Percentiles rank a stretch among this genome's conserved stretches.
Conservation (phyloP, 1,140 invertebrate species). For the Neotoxoptera formosana region DNA sequence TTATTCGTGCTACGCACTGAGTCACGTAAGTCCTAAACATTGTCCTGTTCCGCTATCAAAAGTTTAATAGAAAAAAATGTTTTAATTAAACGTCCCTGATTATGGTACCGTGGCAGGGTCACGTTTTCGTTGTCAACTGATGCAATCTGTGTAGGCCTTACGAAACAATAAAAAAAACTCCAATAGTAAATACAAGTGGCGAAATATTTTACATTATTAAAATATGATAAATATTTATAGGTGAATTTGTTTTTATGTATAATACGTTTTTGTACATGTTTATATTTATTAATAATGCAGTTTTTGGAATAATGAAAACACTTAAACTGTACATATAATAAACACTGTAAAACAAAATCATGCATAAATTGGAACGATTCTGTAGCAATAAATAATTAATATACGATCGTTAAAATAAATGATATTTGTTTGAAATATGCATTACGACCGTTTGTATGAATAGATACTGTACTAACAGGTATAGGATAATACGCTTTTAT, state of each 20-base stretch:
- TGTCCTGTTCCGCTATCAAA: not conserved
- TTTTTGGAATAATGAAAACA: no score
- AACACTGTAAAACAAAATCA: no score
- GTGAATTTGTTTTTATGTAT: not conserved
- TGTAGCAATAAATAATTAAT: no score
- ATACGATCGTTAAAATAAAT: no score
- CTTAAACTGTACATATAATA: no score
- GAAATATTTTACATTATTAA: not conserved
- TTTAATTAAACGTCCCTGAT: conserved; percentile 45
- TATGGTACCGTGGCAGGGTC: not conserved
- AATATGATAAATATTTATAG: not conserved
- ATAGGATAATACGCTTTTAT: not conserved
- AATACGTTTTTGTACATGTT: not conserved
- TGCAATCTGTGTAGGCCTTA: conserved; percentile 17
- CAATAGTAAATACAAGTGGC: not conserved
- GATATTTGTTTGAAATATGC: not conserved
- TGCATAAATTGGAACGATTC: no score
- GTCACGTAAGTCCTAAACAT: conserved; percentile 27
- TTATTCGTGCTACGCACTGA: not conserved
- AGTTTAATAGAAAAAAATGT: conserved; percentile 40
- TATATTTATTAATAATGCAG: no score
- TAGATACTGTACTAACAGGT: not conserved
- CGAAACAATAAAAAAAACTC: not conserved
- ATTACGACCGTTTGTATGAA: not conserved
- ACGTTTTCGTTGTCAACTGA: not conserved